Conservation (phyloP, 2,888 invertebrate species). For the Phoenoteleia sp. region DNA sequence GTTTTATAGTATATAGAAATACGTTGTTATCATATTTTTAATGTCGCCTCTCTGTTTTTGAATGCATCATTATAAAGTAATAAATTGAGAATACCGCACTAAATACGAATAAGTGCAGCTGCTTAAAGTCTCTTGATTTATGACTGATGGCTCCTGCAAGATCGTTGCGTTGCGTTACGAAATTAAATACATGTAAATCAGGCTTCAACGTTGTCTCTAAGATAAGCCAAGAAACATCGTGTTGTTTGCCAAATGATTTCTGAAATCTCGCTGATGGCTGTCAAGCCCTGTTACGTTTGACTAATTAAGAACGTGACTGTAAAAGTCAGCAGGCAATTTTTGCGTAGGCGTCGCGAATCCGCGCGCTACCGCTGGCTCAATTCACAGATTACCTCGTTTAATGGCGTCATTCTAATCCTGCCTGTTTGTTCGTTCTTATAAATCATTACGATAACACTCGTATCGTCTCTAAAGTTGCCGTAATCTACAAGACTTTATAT, state of each 20-base stretch:
- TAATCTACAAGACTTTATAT: constrained; percentile 56
- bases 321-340: constrained; percentile 78
- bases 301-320: constrained; percentile 82
- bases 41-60: constrained; percentile 43
- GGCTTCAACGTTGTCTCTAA: constrained; percentile 81
- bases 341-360: constrained; percentile 64
- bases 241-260: constrained; percentile 83
- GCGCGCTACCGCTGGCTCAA: constrained; percentile 78
- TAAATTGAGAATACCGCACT: constrained; percentile 56
- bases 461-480: constrained; percentile 77
- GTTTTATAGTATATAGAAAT: no score
- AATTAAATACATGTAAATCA: constrained; percentile 84
- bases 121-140: constrained; percentile 67
- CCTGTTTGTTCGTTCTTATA: constrained; percentile 84
- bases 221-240: constrained; percentile 81
- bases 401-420: constrained; percentile 80
- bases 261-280: constrained; percentile 77
- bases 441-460: constrained; percentile 82
- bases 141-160: constrained; percentile 66
- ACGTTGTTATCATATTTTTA: constrained; percentile 45
- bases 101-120: constrained; percentile 62
- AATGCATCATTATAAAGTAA: constrained; percentile 55
- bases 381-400: constrained; percentile 82
- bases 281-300: constrained; percentile 71
- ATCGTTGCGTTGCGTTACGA: constrained; percentile 74